These are phyloP conservation scores for Monopterus albus DNA, from an alignment of 2,113 vertebrate genomes.

Conservation along the genomic window DNA sequence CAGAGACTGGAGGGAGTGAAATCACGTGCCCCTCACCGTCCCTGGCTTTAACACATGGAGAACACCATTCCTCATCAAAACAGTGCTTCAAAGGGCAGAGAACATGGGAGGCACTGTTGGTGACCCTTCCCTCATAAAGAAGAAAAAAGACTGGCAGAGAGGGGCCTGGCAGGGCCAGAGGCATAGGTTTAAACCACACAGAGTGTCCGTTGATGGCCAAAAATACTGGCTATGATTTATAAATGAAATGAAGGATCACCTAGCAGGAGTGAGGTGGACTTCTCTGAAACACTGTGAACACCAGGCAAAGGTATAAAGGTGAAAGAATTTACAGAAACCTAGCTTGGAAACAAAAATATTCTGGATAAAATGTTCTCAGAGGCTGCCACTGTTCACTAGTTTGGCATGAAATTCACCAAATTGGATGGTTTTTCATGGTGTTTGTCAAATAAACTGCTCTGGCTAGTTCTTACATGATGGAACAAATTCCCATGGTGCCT, in stretches of 20 bases:
- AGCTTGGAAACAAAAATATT: conserved; percentile 5
- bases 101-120: conserved; percentile 53
- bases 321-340: conserved; percentile 13
- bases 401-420: background rate
- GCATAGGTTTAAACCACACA: conserved; percentile 42
- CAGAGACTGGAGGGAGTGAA: conserved; percentile 20
- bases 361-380: conserved; percentile 16
- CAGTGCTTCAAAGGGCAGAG: conserved; percentile 56
- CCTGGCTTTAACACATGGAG: conserved; percentile 58
- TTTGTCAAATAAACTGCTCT: conserved; percentile 28
- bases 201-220: conserved; percentile 58
- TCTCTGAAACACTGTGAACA: conserved; percentile 23
- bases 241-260: conserved; percentile 25
- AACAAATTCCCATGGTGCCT: background rate
- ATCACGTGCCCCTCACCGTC: conserved; percentile 44
- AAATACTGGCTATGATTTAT: conserved; percentile 42
- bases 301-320: background rate
- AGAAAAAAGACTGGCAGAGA: conserved; percentile 63
- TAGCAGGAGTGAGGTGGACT: conserved; percentile 25
- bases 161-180: conserved; percentile 20
- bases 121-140: conserved; percentile 32
- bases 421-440: conserved; percentile 6
- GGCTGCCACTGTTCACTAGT: conserved; percentile 14
- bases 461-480: conserved; percentile 8
- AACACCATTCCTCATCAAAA: conserved; percentile 53